A percentile compares a stretch with the other conserved stretches of the same genome.
Conservation (phyloP, 1,140 invertebrate species). For the Bombus picipes region DNA sequence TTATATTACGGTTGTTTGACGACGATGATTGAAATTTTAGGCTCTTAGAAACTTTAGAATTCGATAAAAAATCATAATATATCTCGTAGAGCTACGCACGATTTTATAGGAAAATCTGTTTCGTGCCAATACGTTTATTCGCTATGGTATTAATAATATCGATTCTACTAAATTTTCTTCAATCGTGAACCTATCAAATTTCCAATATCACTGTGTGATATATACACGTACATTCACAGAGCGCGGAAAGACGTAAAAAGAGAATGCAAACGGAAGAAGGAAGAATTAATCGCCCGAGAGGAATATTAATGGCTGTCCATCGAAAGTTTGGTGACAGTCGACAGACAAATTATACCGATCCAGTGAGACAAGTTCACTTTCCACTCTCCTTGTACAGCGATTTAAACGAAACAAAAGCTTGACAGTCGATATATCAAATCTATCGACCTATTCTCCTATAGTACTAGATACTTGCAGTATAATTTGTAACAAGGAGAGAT, state of each 20-base stretch:
- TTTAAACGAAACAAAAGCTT: background rate
- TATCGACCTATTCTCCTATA: background rate
- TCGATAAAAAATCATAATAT: too few relatives aligned
- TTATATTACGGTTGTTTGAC: too few relatives aligned
- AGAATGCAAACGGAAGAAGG: background rate
- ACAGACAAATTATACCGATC: background rate
- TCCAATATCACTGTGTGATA: background rate
- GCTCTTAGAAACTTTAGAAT: too few relatives aligned
- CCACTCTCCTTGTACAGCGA: background rate
- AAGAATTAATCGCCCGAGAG: background rate
- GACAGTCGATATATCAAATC: conserved; percentile 2
- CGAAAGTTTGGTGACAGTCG: conserved; percentile 16
- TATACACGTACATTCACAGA: background rate
- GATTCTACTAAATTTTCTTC: background rate
- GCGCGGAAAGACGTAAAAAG: background rate
- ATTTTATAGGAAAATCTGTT: too few relatives aligned
- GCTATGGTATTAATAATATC: too few relatives aligned
- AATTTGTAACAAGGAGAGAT: conserved; percentile 2
- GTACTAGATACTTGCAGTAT: background rate
- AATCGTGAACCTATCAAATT: background rate
- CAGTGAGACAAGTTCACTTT: background rate
- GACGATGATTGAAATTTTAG: too few relatives aligned
- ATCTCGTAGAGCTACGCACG: too few relatives aligned
- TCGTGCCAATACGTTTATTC: too few relatives aligned
- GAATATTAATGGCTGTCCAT: background rate